Conservation (phyloP, 2,797 vertebrate species). For the Glyptemys insculpta region DNA sequence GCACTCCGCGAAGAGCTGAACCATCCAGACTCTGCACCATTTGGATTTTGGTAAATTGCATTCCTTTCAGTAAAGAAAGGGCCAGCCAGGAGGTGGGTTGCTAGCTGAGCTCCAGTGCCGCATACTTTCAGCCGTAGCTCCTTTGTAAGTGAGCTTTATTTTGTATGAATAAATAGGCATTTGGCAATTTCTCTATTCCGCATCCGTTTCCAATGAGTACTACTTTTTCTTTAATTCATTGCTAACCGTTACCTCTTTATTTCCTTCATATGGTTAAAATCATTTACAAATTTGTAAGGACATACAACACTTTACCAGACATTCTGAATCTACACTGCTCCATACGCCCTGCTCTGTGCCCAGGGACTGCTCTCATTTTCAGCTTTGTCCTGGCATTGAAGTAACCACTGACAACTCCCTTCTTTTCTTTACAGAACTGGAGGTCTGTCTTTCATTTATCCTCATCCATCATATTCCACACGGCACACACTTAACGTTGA, state of each 20-base stretch:
- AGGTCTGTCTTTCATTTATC: background rate
- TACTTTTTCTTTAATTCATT: background rate
- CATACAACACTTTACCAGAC: background rate
- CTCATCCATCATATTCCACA: background rate
- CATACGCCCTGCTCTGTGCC: rapidly evolving
- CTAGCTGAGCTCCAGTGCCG: rapidly evolving
- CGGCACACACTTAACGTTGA: background rate
- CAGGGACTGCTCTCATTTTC: background rate
- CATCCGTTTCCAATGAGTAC: background rate
- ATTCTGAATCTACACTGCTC: background rate
- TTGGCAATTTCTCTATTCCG: background rate
- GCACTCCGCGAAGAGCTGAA: background rate
- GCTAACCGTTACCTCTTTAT: too few species aligned
- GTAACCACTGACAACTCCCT: background rate
- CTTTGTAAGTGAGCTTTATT: background rate
- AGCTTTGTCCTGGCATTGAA: background rate
- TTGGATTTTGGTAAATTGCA: background rate
- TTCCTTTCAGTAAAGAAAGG: background rate
- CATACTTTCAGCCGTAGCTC: rapidly evolving
- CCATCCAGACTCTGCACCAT: background rate
- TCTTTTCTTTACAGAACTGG: background rate
- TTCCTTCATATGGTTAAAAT: background rate
- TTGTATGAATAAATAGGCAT: rapidly evolving
- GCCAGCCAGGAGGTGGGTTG: rapidly evolving
- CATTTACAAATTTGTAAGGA: background rate